Evolutionary conservation across 2,113 vertebrate genomes (phyloP).

Genomic region (Cercopithecus mona): DNA sequence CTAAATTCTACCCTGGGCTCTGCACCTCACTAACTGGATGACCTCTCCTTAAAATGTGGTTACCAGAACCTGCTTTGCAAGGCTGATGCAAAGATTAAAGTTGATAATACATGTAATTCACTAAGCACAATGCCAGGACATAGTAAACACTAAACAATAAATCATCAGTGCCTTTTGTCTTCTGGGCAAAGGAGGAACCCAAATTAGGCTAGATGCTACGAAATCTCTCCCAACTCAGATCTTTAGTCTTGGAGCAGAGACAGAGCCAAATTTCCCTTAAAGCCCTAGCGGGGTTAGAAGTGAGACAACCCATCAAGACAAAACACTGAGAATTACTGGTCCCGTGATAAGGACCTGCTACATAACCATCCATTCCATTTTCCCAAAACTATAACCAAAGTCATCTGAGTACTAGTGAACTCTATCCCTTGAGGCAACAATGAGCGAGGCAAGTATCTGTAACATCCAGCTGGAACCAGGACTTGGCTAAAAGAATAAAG

Average conservation of each 20-base stretch:
- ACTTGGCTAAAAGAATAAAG: not conserved
- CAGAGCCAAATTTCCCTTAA: not conserved
- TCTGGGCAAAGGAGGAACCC: not conserved
- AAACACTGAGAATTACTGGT: not conserved
- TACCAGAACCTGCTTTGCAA: not conserved
- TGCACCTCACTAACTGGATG: not conserved
- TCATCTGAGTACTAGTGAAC: not conserved
- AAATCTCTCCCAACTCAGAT: not conserved
- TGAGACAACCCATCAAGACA: not conserved
- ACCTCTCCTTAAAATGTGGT: not conserved
- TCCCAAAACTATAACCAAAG: not conserved
- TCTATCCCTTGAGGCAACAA: not conserved
- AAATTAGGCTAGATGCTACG: not conserved
- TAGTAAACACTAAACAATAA: accelerated
- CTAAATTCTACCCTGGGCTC: not conserved
- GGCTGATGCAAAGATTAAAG: not conserved
- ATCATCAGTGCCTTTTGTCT: not conserved
- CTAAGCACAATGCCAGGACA: not conserved
- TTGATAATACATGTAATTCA: not conserved
- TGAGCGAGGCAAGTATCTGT: not conserved
- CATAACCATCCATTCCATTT: not conserved
- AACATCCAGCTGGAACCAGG: not conserved
- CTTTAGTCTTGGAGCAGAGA: not conserved
- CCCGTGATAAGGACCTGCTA: not conserved
- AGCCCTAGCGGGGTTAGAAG: not conserved